Evolutionary conservation across 2,113 vertebrate genomes (phyloP), one percentile per base, ranked within the genome.

Genomic region (Odontophorus gujanensis): DNA sequence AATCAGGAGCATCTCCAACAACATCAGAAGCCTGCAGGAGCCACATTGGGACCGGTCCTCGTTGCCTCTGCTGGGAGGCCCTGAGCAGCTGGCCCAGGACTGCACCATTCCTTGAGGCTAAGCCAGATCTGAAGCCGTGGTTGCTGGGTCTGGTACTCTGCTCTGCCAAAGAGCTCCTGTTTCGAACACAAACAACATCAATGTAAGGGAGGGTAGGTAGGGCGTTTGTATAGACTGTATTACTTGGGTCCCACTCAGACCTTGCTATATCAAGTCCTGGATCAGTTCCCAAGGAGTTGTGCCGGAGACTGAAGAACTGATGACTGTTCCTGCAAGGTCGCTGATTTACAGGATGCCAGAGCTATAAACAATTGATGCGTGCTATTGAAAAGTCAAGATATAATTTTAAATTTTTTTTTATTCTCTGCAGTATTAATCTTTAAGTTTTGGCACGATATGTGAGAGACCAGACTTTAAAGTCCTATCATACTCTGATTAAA

Each of bases 391-490:
- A 72, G n/a, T 7, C 2, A 0, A 81, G 48, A n/a, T 28, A 82
- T 7, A 61, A 85, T 81, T 59, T 59, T 55, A 4, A 51, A 26
- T 12, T n/a, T 18, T 53, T 74, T 26, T 47, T 55, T 55, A 9
- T 63, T 87, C 32, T 74, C 61, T 57, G 32, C 26, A 66, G 51
- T 80, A 57, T 83, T 92, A 79, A 72, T 68, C 65, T 83, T 83
- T 84, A 66, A 91, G 5, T 69, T 89, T 87, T 90, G 83, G 55
- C 84, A 89, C 76, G 66, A 48, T 62, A 18, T 59, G 11, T 81
- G 50, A 79, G 79, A 96, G 85, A 93, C 83, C 77, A 87, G 53
- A 71, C 53, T 91, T 88, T 24, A 65, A 81, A 92, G 9, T 51
- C 63, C 1, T 59, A 59, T 66, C 17, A 2, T 80, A 72, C 63